Conservation (phyloP, 1,140 invertebrate species). For the Orius insidiosus region DNA sequence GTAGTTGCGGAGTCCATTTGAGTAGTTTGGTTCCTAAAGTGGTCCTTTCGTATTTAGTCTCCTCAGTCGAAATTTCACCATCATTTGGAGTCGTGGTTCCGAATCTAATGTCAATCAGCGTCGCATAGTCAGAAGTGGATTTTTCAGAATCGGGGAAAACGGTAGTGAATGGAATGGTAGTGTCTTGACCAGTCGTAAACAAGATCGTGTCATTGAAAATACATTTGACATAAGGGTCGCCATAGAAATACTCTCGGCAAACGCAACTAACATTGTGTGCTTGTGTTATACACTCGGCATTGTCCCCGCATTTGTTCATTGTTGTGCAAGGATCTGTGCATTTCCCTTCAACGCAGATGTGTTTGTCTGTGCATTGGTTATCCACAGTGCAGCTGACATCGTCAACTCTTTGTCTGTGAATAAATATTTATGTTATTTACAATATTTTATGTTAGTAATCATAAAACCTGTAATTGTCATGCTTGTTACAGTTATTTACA, state of each 20-base stretch:
- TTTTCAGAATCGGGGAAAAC: neutral
- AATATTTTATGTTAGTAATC: slow-evolving; percentile 3
- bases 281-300: slow-evolving; percentile 36
- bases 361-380: slow-evolving; percentile 42
- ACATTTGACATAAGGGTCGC: slow-evolving; percentile 26
- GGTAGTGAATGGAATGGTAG: neutral
- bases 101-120: too few relatives aligned
- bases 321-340: slow-evolving; percentile 46
- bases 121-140: too few relatives aligned
- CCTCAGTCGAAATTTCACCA: neutral
- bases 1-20: neutral
- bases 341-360: slow-evolving; percentile 41
- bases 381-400: slow-evolving; percentile 33
- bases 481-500: slow-evolving; percentile 9
- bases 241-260: slow-evolving; percentile 26
- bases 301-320: slow-evolving; percentile 31
- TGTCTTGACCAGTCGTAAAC: neutral
- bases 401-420: slow-evolving; percentile 17
- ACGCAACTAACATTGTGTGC: slow-evolving; percentile 35
- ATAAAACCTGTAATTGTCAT: slow-evolving; percentile 8
- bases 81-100: neutral
- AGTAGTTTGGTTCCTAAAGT: neutral
- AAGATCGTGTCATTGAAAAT: slow-evolving; percentile 1
- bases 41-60: too few relatives aligned
- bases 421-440: slow-evolving; percentile 10